A percentile compares a stretch with the other conserved stretches of the same genome.
phyloP scores from a whole-genome alignment of 2,888 invertebrate species.

The Thysanoteuthis rhombus region DNA sequence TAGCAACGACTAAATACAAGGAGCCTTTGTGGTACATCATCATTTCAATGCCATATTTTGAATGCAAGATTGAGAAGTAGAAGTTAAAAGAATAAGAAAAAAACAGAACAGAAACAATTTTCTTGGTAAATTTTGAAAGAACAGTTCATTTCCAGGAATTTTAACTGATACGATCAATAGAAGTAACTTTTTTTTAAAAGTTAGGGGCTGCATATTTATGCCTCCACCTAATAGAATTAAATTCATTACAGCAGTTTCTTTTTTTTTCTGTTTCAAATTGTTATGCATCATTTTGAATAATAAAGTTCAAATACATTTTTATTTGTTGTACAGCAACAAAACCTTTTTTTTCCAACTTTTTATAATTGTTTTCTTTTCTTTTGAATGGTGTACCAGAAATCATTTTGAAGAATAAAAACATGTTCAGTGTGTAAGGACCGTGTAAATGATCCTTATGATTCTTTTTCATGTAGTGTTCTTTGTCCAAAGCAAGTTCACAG shows the following conservation, averaged over 20 bases:
- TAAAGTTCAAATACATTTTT: background rate
- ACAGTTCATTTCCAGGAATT: background rate
- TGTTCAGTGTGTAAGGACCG: background rate
- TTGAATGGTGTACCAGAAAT: background rate
- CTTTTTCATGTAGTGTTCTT: background rate
- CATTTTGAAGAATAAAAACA: background rate
- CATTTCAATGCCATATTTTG: background rate
- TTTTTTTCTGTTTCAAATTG: background rate
- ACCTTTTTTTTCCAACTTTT: background rate
- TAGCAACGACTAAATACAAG: background rate
- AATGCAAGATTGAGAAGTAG: background rate
- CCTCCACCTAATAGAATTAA: background rate
- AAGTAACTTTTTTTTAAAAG: background rate
- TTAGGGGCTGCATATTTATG: background rate
- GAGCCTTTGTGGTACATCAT: conserved; percentile 12
- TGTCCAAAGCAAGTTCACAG: background rate
- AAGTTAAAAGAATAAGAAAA: conserved; percentile 1
- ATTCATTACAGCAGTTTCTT: background rate
- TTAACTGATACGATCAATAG: background rate
- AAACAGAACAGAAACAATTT: background rate
- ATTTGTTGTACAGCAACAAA: background rate
- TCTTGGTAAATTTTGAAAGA: background rate
- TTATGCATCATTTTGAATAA: background rate
- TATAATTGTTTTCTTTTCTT: background rate
- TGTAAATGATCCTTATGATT: background rate